Conservation (phyloP, 2,113 vertebrate genomes). For the Kryptolebias marmoratus region DNA sequence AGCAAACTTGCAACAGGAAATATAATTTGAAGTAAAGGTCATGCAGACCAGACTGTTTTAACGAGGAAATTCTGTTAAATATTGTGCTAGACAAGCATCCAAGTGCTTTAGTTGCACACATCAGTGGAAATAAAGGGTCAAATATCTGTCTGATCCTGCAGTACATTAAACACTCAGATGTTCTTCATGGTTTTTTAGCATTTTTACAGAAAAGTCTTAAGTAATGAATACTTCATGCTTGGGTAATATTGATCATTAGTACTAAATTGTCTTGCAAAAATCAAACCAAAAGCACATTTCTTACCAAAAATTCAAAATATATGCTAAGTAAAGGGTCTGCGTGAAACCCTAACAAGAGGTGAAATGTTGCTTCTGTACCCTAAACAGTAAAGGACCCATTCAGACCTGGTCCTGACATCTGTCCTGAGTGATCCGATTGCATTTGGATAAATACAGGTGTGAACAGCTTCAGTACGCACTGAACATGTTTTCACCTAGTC, state of each 20-base stretch:
- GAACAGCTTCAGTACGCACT: too few relatives aligned
- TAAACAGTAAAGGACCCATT: too few relatives aligned
- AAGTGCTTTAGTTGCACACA: not conserved
- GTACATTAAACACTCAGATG: not conserved
- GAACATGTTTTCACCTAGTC: too few relatives aligned
- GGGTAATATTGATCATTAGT: not conserved
- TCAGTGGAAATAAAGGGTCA: not conserved
- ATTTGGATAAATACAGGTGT: too few relatives aligned
- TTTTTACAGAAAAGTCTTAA: not conserved
- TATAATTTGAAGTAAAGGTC: not conserved
- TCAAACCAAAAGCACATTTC: not conserved
- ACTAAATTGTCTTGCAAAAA: not conserved
- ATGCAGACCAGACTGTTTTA: not conserved
- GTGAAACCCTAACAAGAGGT: too few relatives aligned
- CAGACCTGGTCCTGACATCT: too few relatives aligned
- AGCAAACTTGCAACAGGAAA: constrained; percentile 9
- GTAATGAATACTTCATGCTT: not conserved
- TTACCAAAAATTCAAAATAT: not conserved
- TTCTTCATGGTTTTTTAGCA: not conserved
- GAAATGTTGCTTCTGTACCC: too few relatives aligned
- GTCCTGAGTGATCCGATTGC: too few relatives aligned
- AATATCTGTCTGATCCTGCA: not conserved
- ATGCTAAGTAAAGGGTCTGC: too few relatives aligned
- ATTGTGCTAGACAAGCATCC: not conserved
- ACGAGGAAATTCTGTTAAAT: not conserved